Evolutionary conservation across 2,797 vertebrate genomes (phyloP).

Genomic region (Gephyroberyx darwinii): DNA sequence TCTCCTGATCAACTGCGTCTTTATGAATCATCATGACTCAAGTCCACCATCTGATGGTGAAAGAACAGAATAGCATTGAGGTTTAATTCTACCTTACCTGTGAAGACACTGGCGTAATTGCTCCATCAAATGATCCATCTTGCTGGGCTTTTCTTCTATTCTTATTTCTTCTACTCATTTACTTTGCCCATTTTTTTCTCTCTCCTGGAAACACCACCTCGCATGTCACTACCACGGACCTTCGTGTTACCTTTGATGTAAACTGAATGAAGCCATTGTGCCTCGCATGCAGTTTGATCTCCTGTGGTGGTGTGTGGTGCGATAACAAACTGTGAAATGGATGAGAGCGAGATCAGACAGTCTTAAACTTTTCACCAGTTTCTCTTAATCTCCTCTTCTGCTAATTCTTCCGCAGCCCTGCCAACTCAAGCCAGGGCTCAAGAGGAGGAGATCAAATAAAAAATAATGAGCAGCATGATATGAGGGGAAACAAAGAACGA

Average conservation of each 20-base stretch:
- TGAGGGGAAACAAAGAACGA: conserved; percentile 64
- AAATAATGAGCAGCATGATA: conserved; percentile 71
- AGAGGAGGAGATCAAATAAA: conserved; percentile 62
- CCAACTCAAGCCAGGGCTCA: conserved; percentile 68
- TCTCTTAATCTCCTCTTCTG: conserved; percentile 66
- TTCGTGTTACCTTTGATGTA: conserved; percentile 44
- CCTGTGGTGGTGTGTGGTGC: conserved; percentile 32
- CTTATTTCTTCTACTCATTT: neutral
- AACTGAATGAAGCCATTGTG: conserved; percentile 44
- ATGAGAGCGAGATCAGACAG: conserved; percentile 65
- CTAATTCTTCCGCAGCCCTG: conserved; percentile 53
- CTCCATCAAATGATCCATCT: conserved; percentile 24
- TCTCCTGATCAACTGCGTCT: conserved; percentile 39
- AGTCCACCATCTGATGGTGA: conserved; percentile 77
- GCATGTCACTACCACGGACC: conserved; percentile 23
- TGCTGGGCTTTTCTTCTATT: conserved; percentile 6
- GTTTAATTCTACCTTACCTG: neutral
- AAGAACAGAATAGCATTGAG: conserved; percentile 10
- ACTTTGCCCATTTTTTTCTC: conserved; percentile 7
- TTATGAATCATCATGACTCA: conserved; percentile 45
- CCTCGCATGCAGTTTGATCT: conserved; percentile 41
- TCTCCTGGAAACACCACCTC: conserved; percentile 49
- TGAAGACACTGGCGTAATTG: conserved; percentile 1
- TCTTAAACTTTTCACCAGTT: conserved; percentile 56
- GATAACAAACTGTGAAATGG: conserved; percentile 65